Evolutionary conservation across 2,888 invertebrate genomes (phyloP).

Genomic region (Drosophila peninsularis): DNA sequence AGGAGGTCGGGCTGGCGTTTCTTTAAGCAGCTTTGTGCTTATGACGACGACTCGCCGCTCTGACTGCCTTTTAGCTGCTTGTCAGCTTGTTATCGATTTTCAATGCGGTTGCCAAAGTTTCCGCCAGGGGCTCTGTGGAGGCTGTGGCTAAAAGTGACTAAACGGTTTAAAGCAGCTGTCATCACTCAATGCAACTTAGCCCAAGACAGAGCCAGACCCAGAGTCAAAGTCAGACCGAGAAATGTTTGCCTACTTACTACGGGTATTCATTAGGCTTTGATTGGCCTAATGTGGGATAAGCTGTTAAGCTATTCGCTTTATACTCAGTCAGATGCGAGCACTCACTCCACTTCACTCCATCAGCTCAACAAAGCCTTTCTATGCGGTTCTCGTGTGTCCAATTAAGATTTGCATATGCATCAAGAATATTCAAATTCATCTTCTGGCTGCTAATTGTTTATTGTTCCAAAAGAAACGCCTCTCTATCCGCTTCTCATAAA

Average conservation of each 20-base stretch:
- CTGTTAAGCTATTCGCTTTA: not conserved
- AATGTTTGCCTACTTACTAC: not conserved
- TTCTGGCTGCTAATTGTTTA: not conserved
- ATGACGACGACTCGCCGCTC: conserved; percentile 40
- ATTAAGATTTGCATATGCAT: not conserved
- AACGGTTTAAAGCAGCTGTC: conserved; percentile 17
- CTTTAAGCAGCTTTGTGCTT: conserved; percentile 50
- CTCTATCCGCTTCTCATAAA: not conserved
- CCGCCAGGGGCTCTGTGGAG: not conserved
- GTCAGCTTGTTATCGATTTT: conserved; percentile 60
- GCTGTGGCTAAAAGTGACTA: conserved; percentile 16
- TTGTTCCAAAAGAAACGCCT: not conserved
- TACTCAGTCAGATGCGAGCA: not conserved
- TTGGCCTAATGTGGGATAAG: not conserved
- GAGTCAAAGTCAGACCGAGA: not conserved
- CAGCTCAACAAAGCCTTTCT: not conserved
- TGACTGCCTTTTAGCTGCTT: conserved; percentile 10
- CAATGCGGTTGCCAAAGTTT: conserved; percentile 39
- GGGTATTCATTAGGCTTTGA: not conserved
- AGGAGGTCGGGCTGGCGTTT: conserved; percentile 3
- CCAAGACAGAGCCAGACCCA: not conserved
- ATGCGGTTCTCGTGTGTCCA: conserved; percentile 2
- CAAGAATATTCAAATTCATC: not conserved
- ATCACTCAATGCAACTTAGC: conserved; percentile 12
- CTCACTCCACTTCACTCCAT: not conserved